These are phyloP conservation scores for Anguilla rostrata DNA, from an alignment of 2,113 vertebrate genomes.

Conservation along the genomic window DNA sequence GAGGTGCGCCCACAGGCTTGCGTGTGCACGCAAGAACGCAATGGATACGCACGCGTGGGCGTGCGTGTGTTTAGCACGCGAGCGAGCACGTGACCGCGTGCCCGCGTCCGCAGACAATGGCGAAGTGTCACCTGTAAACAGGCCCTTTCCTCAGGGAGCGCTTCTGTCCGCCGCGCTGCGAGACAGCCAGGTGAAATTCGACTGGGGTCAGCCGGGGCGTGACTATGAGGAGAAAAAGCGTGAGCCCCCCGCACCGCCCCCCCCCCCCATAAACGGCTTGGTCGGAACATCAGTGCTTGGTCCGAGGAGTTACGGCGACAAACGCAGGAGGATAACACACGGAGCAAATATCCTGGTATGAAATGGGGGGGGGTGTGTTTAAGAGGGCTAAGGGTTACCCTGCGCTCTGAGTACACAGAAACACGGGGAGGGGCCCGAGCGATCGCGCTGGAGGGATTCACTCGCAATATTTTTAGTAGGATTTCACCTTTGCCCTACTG, in stretches of 20 bases:
- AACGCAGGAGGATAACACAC: neutral
- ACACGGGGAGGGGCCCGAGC: neutral
- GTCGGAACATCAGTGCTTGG: neutral
- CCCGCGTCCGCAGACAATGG: neutral
- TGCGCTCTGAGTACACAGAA: neutral
- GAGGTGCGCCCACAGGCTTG: neutral
- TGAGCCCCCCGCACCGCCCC: too few species aligned
- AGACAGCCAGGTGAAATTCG: conserved; percentile 10
- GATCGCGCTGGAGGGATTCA: neutral
- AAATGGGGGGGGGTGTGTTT: neutral
- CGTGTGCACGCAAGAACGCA: neutral
- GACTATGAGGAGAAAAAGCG: neutral
- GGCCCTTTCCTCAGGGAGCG: neutral
- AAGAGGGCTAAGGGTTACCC: conserved; percentile 6
- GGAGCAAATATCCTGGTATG: neutral
- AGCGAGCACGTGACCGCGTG: too few species aligned
- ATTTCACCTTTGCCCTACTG: conserved; percentile 14
- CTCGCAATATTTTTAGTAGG: conserved; percentile 21
- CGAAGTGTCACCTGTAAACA: neutral
- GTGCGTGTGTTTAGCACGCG: neutral
- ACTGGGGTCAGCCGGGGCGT: neutral
- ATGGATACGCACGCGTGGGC: neutral
- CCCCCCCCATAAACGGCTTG: neutral
- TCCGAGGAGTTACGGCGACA: neutral
- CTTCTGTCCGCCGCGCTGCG: neutral